phyloP scores from a whole-genome alignment of 2,797 vertebrate species.

The Rhincodon typus region DNA sequence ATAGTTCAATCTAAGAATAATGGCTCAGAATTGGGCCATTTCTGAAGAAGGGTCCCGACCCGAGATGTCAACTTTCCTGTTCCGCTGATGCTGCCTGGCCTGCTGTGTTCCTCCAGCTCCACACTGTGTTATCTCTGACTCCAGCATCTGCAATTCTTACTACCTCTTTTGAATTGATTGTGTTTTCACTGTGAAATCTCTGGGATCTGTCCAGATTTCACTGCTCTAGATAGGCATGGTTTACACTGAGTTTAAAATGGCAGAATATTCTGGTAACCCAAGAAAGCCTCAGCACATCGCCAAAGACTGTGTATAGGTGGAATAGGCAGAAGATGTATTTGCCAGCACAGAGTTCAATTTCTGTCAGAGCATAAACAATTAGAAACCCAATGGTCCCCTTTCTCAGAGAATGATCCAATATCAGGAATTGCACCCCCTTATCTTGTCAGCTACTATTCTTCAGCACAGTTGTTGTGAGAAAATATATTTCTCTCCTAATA shows the following conservation, averaged over 20 bases:
- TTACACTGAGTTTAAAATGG: not conserved
- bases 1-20: not conserved
- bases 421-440: not conserved
- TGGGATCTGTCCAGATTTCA: not conserved
- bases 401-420: not conserved
- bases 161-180: not conserved
- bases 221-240: not conserved
- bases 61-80: too few relatives aligned
- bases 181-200: not conserved
- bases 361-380: not conserved
- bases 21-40: too few relatives aligned
- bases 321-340: not conserved
- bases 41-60: too few relatives aligned
- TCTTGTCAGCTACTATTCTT: not conserved
- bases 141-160: too few relatives aligned
- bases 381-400: not conserved
- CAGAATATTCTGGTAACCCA: not conserved
- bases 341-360: not conserved
- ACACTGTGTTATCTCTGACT: too few relatives aligned
- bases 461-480: not conserved
- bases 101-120: too few relatives aligned
- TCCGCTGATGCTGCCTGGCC: too few relatives aligned
- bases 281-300: not conserved
- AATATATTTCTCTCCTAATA: not conserved
- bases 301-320: not conserved